Evolutionary conservation across 1,140 invertebrate species (phyloP).

Genomic region (Prorops nasuta): DNA sequence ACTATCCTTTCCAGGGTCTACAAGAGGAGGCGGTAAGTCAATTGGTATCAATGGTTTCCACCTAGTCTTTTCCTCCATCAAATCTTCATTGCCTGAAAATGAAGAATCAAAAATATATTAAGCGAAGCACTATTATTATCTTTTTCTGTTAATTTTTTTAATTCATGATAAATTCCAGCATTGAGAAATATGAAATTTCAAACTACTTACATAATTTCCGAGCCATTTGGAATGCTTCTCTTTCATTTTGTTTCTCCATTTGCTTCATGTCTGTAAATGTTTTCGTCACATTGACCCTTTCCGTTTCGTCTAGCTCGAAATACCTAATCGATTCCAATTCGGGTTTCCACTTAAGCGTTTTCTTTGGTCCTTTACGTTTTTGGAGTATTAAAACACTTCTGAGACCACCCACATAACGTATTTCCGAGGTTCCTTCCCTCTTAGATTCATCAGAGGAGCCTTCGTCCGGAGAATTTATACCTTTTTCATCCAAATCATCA

Average conservation of each 20-base stretch:
- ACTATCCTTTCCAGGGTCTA: conserved; percentile 76
- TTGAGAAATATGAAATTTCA: too few species aligned
- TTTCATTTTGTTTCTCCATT: conserved; percentile 82
- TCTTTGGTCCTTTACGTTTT: conserved; percentile 74
- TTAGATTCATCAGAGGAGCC: conserved; percentile 21
- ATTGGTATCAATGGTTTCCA: conserved; percentile 71
- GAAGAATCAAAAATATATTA: conserved; percentile 19
- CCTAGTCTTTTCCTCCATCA: conserved; percentile 73
- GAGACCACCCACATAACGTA: conserved; percentile 47
- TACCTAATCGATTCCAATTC: conserved; percentile 80
- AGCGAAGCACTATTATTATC: too few species aligned
- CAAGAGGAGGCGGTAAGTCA: conserved; percentile 64
- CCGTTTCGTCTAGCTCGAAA: conserved; percentile 92
- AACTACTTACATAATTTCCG: conserved; percentile 66
- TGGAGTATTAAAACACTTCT: conserved; percentile 69
- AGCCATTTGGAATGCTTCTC: conserved; percentile 76
- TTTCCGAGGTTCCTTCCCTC: conserved; percentile 33
- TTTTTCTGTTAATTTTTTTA: too few species aligned
- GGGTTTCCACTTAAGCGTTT: conserved; percentile 79
- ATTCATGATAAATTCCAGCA: too few species aligned
- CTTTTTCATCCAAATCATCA: conserved; percentile 33
- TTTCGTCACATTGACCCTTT: conserved; percentile 91
- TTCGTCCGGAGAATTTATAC: conserved; percentile 32
- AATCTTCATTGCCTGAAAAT: conserved; percentile 63
- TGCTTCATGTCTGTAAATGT: conserved; percentile 91